A percentile compares a stretch with the other conserved stretches of the same genome.
Conservation (phyloP, 2,797 vertebrate species). For the Sternotherus odoratus region DNA sequence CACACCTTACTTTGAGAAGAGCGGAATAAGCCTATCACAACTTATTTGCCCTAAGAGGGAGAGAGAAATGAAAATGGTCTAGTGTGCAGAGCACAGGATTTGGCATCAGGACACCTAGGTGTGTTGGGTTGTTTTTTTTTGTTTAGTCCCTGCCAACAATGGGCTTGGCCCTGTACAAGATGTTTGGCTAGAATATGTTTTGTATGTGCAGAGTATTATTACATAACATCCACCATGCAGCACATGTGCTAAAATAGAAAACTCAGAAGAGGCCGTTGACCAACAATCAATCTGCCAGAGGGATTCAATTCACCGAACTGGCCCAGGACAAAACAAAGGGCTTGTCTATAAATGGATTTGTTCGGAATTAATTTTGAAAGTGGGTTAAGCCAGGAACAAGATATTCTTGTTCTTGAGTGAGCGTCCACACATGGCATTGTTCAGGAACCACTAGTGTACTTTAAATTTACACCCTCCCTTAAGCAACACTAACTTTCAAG, state of each 20-base stretch:
- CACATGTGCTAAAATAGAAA: constrained; percentile 20
- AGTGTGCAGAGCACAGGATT: neutral
- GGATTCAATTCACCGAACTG: constrained; percentile 40
- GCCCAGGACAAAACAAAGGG: neutral
- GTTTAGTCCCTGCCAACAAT: neutral
- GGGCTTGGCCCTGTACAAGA: constrained; percentile 25
- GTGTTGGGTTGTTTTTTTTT: neutral
- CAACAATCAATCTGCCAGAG: constrained; percentile 31
- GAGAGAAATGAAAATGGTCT: neutral
- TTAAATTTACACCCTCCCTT: neutral
- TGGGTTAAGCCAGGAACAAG: neutral
- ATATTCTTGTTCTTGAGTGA: neutral
- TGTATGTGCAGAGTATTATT: neutral
- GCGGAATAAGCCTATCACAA: neutral
- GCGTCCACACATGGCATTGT: neutral
- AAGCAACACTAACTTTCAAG: neutral
- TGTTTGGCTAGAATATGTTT: neutral
- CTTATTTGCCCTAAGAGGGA: neutral
- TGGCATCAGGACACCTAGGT: fast-evolving
- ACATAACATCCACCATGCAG: neutral
- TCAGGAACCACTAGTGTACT: neutral
- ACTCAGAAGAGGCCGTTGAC: neutral
- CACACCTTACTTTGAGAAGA: neutral
- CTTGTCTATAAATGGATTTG: neutral
- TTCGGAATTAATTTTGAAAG: neutral